These are phyloP conservation scores for Emydoidea blandingii DNA, from an alignment of 2,797 vertebrate genomes.

Conservation along the genomic window DNA sequence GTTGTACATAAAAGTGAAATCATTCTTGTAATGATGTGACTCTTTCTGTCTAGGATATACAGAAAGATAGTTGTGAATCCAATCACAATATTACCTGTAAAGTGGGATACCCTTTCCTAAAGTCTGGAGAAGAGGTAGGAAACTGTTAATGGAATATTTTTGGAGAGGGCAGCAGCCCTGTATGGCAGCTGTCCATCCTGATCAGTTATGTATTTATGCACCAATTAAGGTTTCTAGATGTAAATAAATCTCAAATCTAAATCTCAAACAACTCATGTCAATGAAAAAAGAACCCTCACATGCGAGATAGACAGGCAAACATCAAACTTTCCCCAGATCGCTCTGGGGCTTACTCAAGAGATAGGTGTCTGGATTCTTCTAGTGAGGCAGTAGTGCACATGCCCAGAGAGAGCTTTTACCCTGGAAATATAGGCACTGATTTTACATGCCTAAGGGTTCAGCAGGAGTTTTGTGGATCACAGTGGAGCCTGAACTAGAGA, in stretches of 20 bases:
- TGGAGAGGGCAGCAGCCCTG: neutral
- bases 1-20: neutral
- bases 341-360: too few relatives aligned
- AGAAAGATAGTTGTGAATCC: constrained; percentile 86
- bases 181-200: neutral
- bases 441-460: neutral
- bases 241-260: neutral
- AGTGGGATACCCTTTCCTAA: constrained; percentile 95
- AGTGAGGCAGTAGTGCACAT: too few relatives aligned
- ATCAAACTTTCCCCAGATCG: too few relatives aligned
- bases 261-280: neutral
- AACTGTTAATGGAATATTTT: neutral
- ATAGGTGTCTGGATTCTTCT: too few relatives aligned
- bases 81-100: constrained; percentile 89
- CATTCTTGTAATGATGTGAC: constrained; percentile 17
- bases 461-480: neutral
- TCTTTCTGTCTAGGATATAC: constrained; percentile 83
- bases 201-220: neutral
- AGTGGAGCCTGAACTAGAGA: neutral
- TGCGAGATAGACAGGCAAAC: too few relatives aligned
- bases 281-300: neutral
- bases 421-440: neutral
- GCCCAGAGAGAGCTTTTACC: neutral
- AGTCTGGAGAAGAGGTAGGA: constrained; percentile 83
- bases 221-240: neutral